phyloP scores from a whole-genome alignment of 2,888 invertebrate genomes.

The Caenorhabditis sp. region DNA sequence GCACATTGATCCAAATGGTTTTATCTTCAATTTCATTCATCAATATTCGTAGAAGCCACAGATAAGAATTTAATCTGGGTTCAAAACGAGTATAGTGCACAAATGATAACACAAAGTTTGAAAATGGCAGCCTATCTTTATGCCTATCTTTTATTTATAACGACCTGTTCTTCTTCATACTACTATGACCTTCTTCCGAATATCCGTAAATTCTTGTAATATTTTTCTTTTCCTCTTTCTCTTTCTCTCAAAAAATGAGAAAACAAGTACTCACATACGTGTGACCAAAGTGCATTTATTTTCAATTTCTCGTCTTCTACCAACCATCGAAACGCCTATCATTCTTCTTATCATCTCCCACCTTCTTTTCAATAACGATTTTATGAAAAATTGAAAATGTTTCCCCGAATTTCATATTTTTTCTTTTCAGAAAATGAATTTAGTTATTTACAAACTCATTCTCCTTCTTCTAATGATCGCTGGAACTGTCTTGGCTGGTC shows the following conservation, averaged over 20 bases:
- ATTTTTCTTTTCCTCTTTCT: too few relatives aligned
- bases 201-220: too few relatives aligned
- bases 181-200: too few relatives aligned
- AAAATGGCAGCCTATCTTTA: too few relatives aligned
- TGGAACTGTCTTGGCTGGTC: slow-evolving; percentile 81
- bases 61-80: too few relatives aligned
- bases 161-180: too few relatives aligned
- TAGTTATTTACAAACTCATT: slow-evolving; percentile 76
- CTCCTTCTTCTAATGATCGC: slow-evolving; percentile 82
- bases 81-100: too few relatives aligned
- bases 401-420: not conserved
- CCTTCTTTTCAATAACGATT: not conserved
- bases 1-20: too few relatives aligned
- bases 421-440: slow-evolving; percentile 41
- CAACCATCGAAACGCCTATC: not conserved
- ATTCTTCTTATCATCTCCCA: not conserved
- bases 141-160: too few relatives aligned
- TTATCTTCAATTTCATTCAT: too few relatives aligned
- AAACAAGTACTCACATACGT: not conserved
- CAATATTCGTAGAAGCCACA: too few relatives aligned
- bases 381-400: not conserved
- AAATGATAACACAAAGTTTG: too few relatives aligned
- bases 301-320: not conserved
- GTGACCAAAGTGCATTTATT: not conserved
- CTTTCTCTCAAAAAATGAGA: not conserved